Base-by-base conservation (phyloP, 2,113 vertebrate genomes). In the Dolichallabes microphthalmus region DNA sequence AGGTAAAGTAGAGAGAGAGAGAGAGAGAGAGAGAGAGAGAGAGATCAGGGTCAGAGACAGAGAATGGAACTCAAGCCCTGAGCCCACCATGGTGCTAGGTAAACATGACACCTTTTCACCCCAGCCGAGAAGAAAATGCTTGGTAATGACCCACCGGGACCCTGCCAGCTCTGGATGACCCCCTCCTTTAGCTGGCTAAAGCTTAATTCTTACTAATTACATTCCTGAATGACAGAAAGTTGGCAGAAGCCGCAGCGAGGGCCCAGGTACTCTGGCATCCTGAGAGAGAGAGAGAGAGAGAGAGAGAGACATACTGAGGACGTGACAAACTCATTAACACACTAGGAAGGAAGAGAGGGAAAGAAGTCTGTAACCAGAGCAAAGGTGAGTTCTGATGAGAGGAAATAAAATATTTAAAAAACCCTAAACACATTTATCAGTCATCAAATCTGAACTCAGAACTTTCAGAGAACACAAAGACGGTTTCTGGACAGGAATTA, bases 171-270 rank as follows among this genome's bases (percentile, higher is more conserved):
- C 94, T 93, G 93, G 87, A 91, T 96, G 96, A 96, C 96, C 96
- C 96, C 93, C 92, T 92, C 86, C 90, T 92, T 94, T 92, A 93
- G 92, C 94, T 94, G 92, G 94, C 94, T 93, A 92, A 94, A 91
- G 94, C 95, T 96, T 96, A 96, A 96, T 97, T 97, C 95, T 94
- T 92, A 92, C 92, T 96, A 96, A 95, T 95, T 95, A 94, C 95
- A 95, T 95, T 96, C 94, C 85, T 88, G 82, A 88, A 93, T 96
- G 96, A 96, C 96, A 97, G 95, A 95, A 97, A 96, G 94, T 96
- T 97, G 96, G 96, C 96, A 93, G 90, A 87, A n/a, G 89, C 89
- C 90, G 89, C 92, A 88, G 83, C 87, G 83, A 94, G 92, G 83
- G 90, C 88, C 91, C 93, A 95, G 95, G 95, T 96, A 94, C 92